Percentiles rank a stretch among this genome's conserved stretches.
These are phyloP conservation scores for Sebastes flavidus DNA, from an alignment of 2,797 vertebrate genomes.

Conservation along the genomic window DNA sequence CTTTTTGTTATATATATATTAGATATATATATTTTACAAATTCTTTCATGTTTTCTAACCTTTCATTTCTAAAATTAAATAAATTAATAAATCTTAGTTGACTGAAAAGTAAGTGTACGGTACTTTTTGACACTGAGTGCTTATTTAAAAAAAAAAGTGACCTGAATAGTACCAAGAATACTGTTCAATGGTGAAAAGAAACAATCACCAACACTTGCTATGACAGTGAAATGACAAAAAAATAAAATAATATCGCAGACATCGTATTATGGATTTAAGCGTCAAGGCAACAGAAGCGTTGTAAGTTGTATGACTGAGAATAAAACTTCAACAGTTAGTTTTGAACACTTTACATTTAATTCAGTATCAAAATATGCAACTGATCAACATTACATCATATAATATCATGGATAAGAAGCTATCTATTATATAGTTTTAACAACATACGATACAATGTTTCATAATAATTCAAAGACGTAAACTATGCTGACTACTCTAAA, in stretches of 20 bases:
- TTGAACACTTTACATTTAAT: neutral
- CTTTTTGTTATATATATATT: no score
- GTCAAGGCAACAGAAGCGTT: neutral
- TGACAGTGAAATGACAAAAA: neutral
- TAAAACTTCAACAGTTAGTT: neutral
- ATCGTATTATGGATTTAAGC: neutral
- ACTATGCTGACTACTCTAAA: neutral
- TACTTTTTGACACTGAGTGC: neutral
- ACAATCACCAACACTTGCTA: neutral
- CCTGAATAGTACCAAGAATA: neutral
- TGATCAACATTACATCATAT: neutral
- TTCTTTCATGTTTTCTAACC: neutral
- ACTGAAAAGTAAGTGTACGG: neutral
- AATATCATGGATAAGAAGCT: neutral
- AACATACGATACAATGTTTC: neutral
- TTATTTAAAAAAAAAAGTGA: no score
- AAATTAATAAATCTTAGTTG: neutral
- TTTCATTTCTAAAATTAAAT: neutral
- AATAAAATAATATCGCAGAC: neutral
- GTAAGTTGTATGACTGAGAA: neutral
- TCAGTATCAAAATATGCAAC: conserved; percentile 1
- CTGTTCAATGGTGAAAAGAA: neutral
- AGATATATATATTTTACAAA: neutral
- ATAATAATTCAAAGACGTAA: neutral
- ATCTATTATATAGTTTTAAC: neutral